A percentile compares a stretch with the other conserved stretches of the same genome.
Evolutionary conservation across 2,113 vertebrate species (phyloP).

Genomic region (Indicator indicator): DNA sequence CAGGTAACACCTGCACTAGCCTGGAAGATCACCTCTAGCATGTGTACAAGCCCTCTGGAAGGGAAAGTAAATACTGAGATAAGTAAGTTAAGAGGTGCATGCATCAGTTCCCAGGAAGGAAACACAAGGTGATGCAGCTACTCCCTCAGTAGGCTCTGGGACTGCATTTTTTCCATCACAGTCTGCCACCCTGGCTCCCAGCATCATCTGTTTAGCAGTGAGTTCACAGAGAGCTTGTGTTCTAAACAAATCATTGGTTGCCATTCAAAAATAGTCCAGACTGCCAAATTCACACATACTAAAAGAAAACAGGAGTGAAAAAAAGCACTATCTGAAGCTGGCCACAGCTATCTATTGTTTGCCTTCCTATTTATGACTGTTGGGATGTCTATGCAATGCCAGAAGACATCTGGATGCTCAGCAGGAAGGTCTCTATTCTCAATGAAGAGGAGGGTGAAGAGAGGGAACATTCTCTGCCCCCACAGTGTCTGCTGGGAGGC

Average conservation of each 20-base stretch:
- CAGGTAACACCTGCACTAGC: accelerated
- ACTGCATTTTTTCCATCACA: not conserved
- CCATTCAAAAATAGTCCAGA: not conserved
- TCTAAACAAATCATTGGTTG: not conserved
- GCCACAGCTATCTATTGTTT: not conserved
- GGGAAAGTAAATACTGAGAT: not conserved
- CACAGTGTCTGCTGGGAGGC: not conserved
- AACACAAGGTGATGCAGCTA: not conserved
- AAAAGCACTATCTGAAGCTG: not conserved
- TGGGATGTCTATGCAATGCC: not conserved
- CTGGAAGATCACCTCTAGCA: not conserved
- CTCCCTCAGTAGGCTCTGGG: not conserved
- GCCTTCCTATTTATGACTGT: not conserved
- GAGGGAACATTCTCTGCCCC: not conserved
- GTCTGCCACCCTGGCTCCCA: not conserved
- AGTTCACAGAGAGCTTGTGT: not conserved
- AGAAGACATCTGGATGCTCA: not conserved
- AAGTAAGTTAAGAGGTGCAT: not conserved
- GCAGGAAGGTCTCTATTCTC: not conserved
- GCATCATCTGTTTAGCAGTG: not conserved
- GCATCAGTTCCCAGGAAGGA: not conserved
- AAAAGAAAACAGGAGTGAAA: not conserved
- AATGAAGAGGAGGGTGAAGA: not conserved
- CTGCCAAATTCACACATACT: not conserved
- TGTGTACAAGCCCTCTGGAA: no score